Evolutionary conservation across 2,113 vertebrate species (phyloP).

Genomic region (Chaenogobius annularis): DNA sequence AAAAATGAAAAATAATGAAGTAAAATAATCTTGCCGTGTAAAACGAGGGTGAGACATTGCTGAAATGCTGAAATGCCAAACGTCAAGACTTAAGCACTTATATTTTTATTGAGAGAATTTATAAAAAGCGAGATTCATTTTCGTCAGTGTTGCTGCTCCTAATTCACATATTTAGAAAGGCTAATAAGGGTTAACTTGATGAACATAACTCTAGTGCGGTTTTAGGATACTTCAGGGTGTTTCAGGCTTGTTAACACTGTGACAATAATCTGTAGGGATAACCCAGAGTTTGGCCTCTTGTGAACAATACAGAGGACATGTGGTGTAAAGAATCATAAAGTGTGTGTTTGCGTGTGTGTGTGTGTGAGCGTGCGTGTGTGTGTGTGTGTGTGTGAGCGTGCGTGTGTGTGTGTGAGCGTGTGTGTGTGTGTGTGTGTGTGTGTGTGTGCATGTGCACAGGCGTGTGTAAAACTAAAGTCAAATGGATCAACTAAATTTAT

Average conservation of each 20-base stretch:
- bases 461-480: conserved; percentile 5
- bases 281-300: background rate
- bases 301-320: conserved; percentile 2
- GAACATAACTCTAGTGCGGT: background rate
- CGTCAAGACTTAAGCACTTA: background rate
- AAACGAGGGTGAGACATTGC: too few species aligned
- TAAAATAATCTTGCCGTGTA: too few species aligned
- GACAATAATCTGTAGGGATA: background rate
- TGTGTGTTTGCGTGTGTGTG: background rate
- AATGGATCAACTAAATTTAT: conserved; percentile 18
- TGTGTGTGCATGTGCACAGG: conserved; percentile 15
- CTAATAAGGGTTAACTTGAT: background rate
- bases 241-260: background rate
- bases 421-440: conserved; percentile 2
- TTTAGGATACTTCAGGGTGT: background rate
- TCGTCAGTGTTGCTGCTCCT: background rate
- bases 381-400: conserved; percentile 17
- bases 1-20: too few species aligned
- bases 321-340: background rate
- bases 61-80: too few species aligned
- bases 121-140: background rate
- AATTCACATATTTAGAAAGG: background rate
- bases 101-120: background rate
- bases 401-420: conserved; percentile 19
- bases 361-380: conserved; percentile 17